Evolutionary conservation across 2,113 vertebrate genomes (phyloP).

Genomic region (Aspidoscelis tigris): DNA sequence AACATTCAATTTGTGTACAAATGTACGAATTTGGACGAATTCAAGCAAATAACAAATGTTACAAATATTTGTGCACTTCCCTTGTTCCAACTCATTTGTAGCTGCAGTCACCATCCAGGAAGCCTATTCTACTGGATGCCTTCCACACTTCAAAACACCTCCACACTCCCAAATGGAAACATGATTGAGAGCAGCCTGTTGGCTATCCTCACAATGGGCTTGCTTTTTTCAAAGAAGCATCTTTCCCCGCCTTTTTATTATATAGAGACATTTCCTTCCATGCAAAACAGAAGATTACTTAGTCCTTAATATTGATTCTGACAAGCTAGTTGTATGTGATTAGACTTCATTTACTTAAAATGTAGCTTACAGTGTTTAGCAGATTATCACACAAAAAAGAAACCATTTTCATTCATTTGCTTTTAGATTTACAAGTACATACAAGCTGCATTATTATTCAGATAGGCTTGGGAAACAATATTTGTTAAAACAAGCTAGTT

Average conservation of each 20-base stretch:
- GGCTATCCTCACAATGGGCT: background rate
- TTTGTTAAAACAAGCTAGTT: background rate
- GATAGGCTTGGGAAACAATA: slow-evolving; percentile 3
- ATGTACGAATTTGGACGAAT: too few relatives aligned
- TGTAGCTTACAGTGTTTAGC: slow-evolving; percentile 7
- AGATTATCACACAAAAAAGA: slow-evolving; percentile 9
- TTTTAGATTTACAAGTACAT: background rate
- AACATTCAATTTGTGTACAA: too few relatives aligned
- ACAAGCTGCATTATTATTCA: slow-evolving; percentile 2
- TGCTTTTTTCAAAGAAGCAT: background rate
- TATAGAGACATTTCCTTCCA: background rate
- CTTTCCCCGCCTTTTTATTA: background rate
- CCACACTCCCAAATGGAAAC: too few relatives aligned
- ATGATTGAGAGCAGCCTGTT: background rate
- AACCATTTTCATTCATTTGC: slow-evolving; percentile 21
- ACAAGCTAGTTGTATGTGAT: background rate
- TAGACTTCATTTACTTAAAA: slow-evolving; percentile 18
- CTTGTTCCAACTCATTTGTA: too few relatives aligned
- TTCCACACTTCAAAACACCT: too few relatives aligned
- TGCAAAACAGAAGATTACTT: slow-evolving; percentile 10
- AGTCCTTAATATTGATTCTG: slow-evolving; percentile 6
- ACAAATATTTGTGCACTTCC: too few relatives aligned
- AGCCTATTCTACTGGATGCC: too few relatives aligned
- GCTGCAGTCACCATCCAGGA: too few relatives aligned
- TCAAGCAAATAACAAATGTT: too few relatives aligned